Evolutionary conservation across 1,140 invertebrate species (phyloP).

Genomic region (Oreohelix idahoensis): DNA sequence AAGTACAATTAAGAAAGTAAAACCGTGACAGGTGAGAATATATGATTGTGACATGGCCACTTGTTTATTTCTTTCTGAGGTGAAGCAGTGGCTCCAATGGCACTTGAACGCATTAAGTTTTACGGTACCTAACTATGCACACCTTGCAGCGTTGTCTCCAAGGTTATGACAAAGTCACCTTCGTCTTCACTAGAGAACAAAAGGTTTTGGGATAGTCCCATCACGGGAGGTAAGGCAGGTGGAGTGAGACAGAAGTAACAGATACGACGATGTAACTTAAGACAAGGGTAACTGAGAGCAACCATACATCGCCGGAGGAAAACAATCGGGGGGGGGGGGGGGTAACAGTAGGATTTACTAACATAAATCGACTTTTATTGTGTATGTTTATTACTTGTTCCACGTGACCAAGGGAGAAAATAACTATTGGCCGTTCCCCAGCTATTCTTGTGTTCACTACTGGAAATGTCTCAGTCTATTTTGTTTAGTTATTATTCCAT

Average conservation of each 20-base stretch:
- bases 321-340: neutral
- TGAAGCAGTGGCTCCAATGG: too few species aligned
- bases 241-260: neutral
- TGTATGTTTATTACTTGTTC: neutral
- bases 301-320: neutral
- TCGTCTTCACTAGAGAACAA: neutral
- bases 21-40: too few species aligned
- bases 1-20: too few species aligned
- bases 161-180: neutral
- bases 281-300: neutral
- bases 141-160: neutral
- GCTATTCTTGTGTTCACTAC: too few species aligned
- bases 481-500: too few species aligned
- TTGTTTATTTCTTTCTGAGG: too few species aligned
- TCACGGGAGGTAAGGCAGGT: neutral
- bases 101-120: too few species aligned
- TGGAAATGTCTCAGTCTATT: too few species aligned
- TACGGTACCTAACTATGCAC: neutral
- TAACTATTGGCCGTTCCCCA: too few species aligned
- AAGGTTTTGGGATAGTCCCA: neutral
- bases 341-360: neutral
- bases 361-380: neutral
- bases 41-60: too few species aligned
- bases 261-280: neutral
- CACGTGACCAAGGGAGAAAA: too few species aligned